These are phyloP conservation scores for Lepidurus couesii DNA, from an alignment of 1,140 invertebrate genomes.

Conservation along the genomic window DNA sequence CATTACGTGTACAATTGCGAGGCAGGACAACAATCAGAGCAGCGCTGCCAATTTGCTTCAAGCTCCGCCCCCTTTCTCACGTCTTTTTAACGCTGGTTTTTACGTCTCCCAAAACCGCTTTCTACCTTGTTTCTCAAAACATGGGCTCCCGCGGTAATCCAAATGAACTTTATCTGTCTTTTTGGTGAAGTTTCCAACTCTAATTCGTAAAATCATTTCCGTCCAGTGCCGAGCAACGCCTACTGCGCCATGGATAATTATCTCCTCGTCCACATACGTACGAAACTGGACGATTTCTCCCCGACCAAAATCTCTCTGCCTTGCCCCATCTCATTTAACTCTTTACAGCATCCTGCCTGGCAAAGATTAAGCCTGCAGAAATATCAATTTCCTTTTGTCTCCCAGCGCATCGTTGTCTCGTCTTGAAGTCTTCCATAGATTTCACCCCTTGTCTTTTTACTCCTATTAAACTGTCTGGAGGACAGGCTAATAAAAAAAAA, in stretches of 20 bases:
- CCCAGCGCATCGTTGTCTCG: neutral
- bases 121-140: neutral
- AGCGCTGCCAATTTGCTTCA: neutral
- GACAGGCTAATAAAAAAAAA: neutral
- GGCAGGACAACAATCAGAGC: constrained; percentile 10
- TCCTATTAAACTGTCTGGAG: neutral
- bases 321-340: constrained; percentile 3
- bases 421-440: neutral
- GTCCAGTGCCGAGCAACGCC: neutral
- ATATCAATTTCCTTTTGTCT: constrained; percentile 18
- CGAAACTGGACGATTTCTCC: neutral
- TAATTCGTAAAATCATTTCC: constrained; percentile 11
- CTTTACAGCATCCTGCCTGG: constrained; percentile 7
- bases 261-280: neutral
- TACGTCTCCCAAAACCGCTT: neutral
- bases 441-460: neutral
- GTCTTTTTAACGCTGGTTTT: neutral
- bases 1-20: neutral
- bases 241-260: neutral
- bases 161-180: neutral
- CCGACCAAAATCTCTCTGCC: neutral
- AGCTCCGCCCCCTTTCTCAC: neutral
- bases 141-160: too few species aligned
- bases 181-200: neutral
- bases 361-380: constrained; percentile 22